These are phyloP conservation scores for Napeogenes sylphis DNA, from an alignment of 2,888 invertebrate species.

Conservation along the genomic window DNA sequence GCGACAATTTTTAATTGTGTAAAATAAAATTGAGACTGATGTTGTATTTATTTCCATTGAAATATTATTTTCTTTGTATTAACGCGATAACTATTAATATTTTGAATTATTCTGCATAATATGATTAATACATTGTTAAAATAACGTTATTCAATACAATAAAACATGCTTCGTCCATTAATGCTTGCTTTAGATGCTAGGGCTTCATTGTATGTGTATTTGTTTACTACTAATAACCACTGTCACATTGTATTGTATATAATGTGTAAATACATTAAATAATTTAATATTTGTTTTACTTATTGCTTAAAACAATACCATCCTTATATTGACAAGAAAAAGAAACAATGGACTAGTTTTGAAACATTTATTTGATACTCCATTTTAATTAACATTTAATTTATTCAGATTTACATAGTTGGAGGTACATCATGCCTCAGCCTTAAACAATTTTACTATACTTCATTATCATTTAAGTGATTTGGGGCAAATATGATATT, in stretches of 20 bases:
- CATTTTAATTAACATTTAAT: slow-evolving; percentile 50
- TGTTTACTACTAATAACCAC: slow-evolving; percentile 22
- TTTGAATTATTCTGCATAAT: too few relatives aligned
- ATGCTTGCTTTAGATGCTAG: slow-evolving; percentile 61
- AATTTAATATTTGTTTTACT: slow-evolving; percentile 16
- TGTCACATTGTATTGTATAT: slow-evolving; percentile 66
- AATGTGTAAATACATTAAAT: slow-evolving; percentile 61
- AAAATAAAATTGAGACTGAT: slow-evolving; percentile 54
- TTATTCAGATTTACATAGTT: slow-evolving; percentile 41
- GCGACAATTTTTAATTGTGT: not conserved
- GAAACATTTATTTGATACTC: slow-evolving; percentile 65
- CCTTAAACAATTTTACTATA: slow-evolving; percentile 20
- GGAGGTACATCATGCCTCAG: slow-evolving; percentile 36
- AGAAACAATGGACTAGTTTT: slow-evolving; percentile 35
- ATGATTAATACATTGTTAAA: too few relatives aligned
- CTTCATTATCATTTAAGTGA: not conserved
- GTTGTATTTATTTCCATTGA: slow-evolving; percentile 55
- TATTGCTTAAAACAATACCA: slow-evolving; percentile 1
- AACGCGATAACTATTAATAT: too few relatives aligned
- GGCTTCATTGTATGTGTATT: slow-evolving; percentile 21
- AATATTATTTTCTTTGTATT: slow-evolving; percentile 27
- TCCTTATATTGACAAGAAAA: not conserved
- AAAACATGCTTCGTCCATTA: slow-evolving; percentile 50
- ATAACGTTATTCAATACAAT: too few relatives aligned
- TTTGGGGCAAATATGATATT: slow-evolving; percentile 4